Base-by-base conservation (phyloP, 2,113 vertebrate genomes). In the Melanerpes formicivorus region DNA sequence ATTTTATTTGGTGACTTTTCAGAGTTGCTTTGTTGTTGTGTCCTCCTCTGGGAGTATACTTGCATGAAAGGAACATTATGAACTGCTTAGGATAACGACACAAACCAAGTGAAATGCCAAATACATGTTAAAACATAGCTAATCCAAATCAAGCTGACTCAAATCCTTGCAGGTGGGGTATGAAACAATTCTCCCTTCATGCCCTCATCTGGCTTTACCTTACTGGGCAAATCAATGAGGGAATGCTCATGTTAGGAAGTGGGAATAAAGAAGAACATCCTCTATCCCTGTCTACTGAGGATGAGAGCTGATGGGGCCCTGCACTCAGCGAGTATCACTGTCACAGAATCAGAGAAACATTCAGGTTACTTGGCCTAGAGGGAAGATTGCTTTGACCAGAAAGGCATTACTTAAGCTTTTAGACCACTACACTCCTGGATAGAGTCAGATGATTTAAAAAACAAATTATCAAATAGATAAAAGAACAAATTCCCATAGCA, bases 11-110 rank as follows among this genome's bases (percentile, higher is more conserved):
- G 80, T 79, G 80, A 62, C 70, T 86, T 93, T 90, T 91, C 80
- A 75, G 66, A 94, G 84, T 54, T 63, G 40, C 29, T 81, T 88
- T 88, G 83, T 72, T 69, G 27, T 44, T 88, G 58, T 78, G 46
- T 54, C 40, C 26, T 95, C 90, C 77, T 78, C 80, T 67, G 77
- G 83, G 92, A 95, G 23, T 42, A 13, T n/a, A 95, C 91, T 93
- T 88, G 75, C 90, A 86, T 90, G 72, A 93, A 93, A 93, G 90
- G 85, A 95, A 94, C 83, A 83, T 58, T 86, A 94, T 1, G 12
- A 95, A 88, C 77, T 0, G 1, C 70, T 90, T 83, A 89, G 64
- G 44, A 85, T 50, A 70, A 84, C 89, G 55, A 72, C 67, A 79
- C 90, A 79, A 79, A 92, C 55, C 34, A 89, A 92, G 46, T 22